These are phyloP conservation scores for Agrilus mali DNA, from an alignment of 2,888 invertebrate genomes.

Conservation along the genomic window DNA sequence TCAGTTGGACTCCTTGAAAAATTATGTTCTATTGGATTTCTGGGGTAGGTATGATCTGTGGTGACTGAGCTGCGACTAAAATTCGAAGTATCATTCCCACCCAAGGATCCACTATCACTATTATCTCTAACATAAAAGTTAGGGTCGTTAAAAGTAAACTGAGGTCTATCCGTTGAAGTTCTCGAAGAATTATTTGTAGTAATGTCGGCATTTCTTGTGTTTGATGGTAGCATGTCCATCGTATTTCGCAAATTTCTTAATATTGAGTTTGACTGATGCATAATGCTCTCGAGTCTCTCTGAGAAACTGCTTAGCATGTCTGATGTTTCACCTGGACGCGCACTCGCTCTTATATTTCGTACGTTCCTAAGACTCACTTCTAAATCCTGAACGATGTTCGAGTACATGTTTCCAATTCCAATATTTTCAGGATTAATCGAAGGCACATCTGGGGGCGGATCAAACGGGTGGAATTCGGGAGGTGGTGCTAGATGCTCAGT, in stretches of 20 bases:
- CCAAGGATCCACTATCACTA: conserved; percentile 3
- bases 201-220: conserved; percentile 5
- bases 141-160: conserved; percentile 21
- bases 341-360: conserved; percentile 23
- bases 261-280: conserved; percentile 31
- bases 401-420: conserved; percentile 28
- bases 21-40: no score
- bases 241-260: conserved; percentile 28
- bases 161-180: conserved; percentile 6
- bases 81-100: no score
- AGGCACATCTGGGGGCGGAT: conserved; percentile 21
- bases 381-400: conserved; percentile 30
- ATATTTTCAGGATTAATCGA: conserved; percentile 24
- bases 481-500: conserved; percentile 7
- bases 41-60: no score
- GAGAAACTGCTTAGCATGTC: conserved; percentile 31
- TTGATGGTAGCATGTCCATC: conserved; percentile 24
- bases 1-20: conserved; percentile 16
- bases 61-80: no score
- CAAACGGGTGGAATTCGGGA: conserved; percentile 19
- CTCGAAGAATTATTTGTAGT: conserved; percentile 1
- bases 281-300: conserved; percentile 28
- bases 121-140: conserved; percentile 24
- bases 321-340: conserved; percentile 26
- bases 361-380: conserved; percentile 29